These are phyloP conservation scores for Diachasmimorpha longicaudata DNA, from an alignment of 1,140 invertebrate species.

Conservation along the genomic window DNA sequence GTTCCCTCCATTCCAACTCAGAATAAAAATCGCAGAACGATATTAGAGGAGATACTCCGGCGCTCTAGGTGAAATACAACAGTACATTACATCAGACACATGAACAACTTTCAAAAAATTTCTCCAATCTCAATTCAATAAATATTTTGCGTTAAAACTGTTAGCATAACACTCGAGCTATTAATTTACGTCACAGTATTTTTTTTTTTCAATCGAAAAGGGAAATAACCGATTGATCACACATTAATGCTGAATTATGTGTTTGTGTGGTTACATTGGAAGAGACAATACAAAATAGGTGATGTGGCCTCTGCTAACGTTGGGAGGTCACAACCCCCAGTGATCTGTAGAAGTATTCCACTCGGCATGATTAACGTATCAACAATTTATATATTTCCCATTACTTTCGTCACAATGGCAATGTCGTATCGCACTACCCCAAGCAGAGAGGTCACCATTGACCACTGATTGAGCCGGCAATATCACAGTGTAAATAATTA, in stretches of 20 bases:
- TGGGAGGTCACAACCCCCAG: slow-evolving; percentile 34
- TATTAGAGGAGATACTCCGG: background rate
- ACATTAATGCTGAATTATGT: background rate
- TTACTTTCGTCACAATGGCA: too few relatives aligned
- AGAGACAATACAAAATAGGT: slow-evolving; percentile 45
- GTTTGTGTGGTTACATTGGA: background rate
- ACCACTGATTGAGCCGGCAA: slow-evolving; percentile 18
- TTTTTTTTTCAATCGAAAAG: slow-evolving; percentile 18
- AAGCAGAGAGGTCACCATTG: slow-evolving; percentile 39
- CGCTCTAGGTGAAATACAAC: background rate
- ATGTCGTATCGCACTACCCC: too few relatives aligned
- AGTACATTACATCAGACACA: slow-evolving; percentile 31
- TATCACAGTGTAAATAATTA: background rate
- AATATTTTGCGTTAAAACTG: background rate
- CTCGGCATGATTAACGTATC: slow-evolving; percentile 28
- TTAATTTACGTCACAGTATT: slow-evolving; percentile 21
- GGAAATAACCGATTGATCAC: slow-evolving; percentile 25
- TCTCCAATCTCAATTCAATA: slow-evolving; percentile 21
- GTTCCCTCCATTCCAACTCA: background rate
- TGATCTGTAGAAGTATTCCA: slow-evolving; percentile 53
- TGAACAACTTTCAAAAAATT: slow-evolving; percentile 10
- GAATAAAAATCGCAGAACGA: background rate
- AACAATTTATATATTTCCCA: slow-evolving; percentile 16
- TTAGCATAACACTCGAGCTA: slow-evolving; percentile 29
- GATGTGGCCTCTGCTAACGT: slow-evolving; percentile 31